Base-by-base conservation (phyloP, 2,888 invertebrate species). In the Sceliomorpha sp. region DNA sequence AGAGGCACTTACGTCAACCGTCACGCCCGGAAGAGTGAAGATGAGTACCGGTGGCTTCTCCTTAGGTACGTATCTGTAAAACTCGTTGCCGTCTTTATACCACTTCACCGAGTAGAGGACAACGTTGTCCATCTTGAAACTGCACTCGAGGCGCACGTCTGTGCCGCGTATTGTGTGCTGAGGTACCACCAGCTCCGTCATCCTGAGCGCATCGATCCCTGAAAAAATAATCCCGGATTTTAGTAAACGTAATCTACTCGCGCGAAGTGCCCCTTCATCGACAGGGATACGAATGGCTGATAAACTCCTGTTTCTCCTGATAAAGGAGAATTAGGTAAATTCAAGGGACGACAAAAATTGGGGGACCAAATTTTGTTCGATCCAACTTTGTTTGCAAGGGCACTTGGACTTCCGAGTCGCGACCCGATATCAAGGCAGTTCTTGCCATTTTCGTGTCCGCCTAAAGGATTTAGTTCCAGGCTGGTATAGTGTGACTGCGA, bases 31-130 rank as follows among this genome's bases (percentile, higher is more conserved):
- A 76, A 95, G 89, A 48, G 91, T 90, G 87, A 96, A 96, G 80
- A 94, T 92, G 88, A 95, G 93, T 31, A 93, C 92, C 1, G 95
- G 94, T 62, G 96, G 96, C 83, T 91, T 91, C 88, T 96, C 95
- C 50, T 94, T 90, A 12, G 96, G 96, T 75, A 96, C 94, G 89
- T 93, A 96, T 70, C 96, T 91, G 90, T 95, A 96, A 90, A 96
- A 96, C 89, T 96, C 96, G 88, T 94, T 93, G 74, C 95, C 96
- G 86, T 96, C 95, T 87, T 96, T 96, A 90, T 96, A 96, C 96
- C 96, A 96, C 89, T 96, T 96, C 80, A 96, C 96, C 24, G 96
- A 95, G 89, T 96, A 96, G 40, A 96, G 90, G 44, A 92, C 92
- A 87, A 96, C 96, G 1, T 92, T 93, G 77, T 95, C 95, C 85